phyloP scores from a whole-genome alignment of 1,140 invertebrate species.

The Achatina immaculata region DNA sequence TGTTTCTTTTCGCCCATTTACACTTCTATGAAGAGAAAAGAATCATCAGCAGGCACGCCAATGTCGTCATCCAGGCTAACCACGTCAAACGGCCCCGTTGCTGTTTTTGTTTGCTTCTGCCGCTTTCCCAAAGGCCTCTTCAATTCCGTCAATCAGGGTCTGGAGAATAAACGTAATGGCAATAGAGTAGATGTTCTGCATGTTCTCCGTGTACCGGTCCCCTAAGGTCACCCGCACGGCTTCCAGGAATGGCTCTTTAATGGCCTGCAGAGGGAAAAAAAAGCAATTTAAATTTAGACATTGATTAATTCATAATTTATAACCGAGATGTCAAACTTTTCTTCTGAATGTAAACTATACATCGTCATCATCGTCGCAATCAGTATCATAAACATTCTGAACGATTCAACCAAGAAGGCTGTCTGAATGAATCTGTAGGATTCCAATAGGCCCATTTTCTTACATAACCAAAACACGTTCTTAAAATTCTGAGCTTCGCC shows the following conservation, averaged over 20 bases:
- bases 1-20: background rate
- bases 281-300: too few relatives aligned
- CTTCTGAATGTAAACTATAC: background rate
- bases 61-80: too few relatives aligned
- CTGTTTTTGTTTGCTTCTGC: background rate
- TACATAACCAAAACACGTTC: too few relatives aligned
- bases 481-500: too few relatives aligned
- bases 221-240: constrained; percentile 86
- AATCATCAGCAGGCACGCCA: background rate
- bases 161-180: constrained; percentile 92
- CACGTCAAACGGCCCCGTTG: background rate
- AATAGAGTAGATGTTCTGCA: constrained; percentile 89
- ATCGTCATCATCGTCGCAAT: too few relatives aligned
- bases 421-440: too few relatives aligned
- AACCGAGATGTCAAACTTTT: too few relatives aligned
- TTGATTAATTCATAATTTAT: too few relatives aligned
- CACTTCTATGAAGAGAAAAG: background rate
- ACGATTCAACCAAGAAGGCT: too few relatives aligned
- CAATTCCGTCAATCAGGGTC: constrained; percentile 80
- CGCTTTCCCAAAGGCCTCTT: constrained; percentile 34
- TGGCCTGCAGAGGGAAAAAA: constrained; percentile 74
- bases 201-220: constrained; percentile 90
- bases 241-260: constrained; percentile 77
- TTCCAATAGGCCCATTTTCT: too few relatives aligned
- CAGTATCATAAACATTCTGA: too few relatives aligned